Evolutionary conservation across 2,888 invertebrate genomes (phyloP), one percentile per base, ranked within the genome.

Genomic region (Nomada fucata): DNA sequence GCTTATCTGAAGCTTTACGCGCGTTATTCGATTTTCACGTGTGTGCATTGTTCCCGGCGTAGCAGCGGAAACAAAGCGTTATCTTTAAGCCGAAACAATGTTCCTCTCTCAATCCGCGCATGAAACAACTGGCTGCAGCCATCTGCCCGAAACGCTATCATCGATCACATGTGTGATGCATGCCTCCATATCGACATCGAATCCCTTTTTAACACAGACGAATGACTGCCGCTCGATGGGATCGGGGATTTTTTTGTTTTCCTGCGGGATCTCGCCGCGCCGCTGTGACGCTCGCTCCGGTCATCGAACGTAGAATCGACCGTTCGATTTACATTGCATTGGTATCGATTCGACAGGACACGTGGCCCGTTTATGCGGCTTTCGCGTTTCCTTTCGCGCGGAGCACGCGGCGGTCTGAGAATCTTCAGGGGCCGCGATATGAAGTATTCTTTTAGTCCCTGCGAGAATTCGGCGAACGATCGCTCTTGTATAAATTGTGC

Each of bases 141-240:
- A 78, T 86, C 84, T 85, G 76, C 83, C 81, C 65, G 79, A 86
- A 86, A 82, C 85, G 87, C 76, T 86, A 82, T 87, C 87, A 89
- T 89, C 86, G 88, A 90, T 90, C 89, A 86, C 85, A 74, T 76
- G 80, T 85, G 85, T 88, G 89, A 85, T 89, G 83, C 87, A 86
- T 85, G 84, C 83, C 65, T 73, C 76, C 88, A 88, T 90, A 90
- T 85, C 86, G 86, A 83, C 78, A 83, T 73, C 82, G 85, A 87
- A 90, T 90, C 90, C 86, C 86, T 88, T 91, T 91, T 91, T 91
- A 90, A 91, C 89, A 86, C 90, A 91, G 91, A 91, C 91, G 88
- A 88, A 91, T 90, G 90, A 88, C 88, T 86, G 79, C 83, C 85
- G 85, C 76, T 60, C 36, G 50, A 71, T 71, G 86, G 79, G 83